Percentiles rank a stretch among this genome's conserved stretches.
phyloP scores from a whole-genome alignment of 2,113 vertebrate species.

The Elephantulus edwardii region DNA sequence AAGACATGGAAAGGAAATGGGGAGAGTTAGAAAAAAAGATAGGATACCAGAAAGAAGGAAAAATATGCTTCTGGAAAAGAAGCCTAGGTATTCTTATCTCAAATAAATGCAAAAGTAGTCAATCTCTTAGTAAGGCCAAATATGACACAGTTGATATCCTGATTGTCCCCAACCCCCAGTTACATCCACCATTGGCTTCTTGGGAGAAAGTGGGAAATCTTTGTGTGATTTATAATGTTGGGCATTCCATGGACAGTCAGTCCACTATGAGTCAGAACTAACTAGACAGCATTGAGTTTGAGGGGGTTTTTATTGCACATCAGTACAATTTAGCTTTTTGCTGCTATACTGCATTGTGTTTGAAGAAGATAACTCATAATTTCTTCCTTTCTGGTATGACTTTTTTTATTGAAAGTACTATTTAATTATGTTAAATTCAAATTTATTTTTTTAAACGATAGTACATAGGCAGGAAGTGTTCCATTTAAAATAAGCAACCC shows the following conservation, averaged over 20 bases:
- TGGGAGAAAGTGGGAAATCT: too few relatives aligned
- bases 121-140: background rate
- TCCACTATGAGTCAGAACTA: too few relatives aligned
- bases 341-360: background rate
- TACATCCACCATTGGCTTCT: too few relatives aligned
- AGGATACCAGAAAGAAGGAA: conserved; percentile 27
- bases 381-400: conserved; percentile 28
- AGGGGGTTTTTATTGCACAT: too few relatives aligned
- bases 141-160: background rate
- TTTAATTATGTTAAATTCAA: background rate
- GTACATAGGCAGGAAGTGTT: too few relatives aligned
- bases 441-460: background rate
- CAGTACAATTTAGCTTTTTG: background rate
- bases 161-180: too few relatives aligned
- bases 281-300: too few relatives aligned
- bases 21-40: conserved; percentile 38
- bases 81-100: background rate
- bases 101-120: background rate
- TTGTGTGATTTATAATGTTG: too few relatives aligned
- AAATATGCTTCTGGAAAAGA: conserved; percentile 25
- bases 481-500: too few relatives aligned
- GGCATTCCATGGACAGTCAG: too few relatives aligned
- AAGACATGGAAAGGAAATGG: conserved; percentile 48
- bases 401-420: background rate
- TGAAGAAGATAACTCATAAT: background rate